These are phyloP conservation scores for Chamaetylas fuelleborni DNA, from an alignment of 2,113 vertebrate species.

Conservation along the genomic window DNA sequence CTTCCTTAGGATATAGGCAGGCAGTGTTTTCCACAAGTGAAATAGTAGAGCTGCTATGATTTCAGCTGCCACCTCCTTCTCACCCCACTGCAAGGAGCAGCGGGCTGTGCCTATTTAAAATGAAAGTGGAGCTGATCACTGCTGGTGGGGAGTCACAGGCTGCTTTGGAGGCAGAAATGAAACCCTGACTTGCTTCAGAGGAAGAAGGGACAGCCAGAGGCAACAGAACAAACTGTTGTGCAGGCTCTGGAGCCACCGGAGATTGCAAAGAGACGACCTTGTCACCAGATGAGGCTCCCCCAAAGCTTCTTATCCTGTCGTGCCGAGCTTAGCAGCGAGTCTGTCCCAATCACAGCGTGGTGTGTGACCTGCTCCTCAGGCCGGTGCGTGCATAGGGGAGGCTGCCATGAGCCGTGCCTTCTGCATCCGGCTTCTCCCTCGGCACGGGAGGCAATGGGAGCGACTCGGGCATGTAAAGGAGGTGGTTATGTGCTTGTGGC, in stretches of 20 bases:
- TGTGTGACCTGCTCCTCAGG: neutral
- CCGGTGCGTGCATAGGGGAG: neutral
- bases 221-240: neutral
- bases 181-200: neutral
- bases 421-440: neutral
- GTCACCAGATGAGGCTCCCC: neutral
- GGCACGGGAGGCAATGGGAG: neutral
- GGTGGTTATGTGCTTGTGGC: neutral
- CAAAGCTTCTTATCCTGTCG: conserved; percentile 26
- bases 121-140: neutral
- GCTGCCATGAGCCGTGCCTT: rapidly evolving
- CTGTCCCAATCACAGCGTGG: rapidly evolving
- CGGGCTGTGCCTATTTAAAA: neutral
- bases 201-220: neutral
- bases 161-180: neutral
- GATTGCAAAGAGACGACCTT: neutral
- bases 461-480: rapidly evolving
- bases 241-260: neutral
- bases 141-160: neutral
- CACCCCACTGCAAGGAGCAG: neutral
- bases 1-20: neutral
- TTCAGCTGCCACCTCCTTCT: neutral
- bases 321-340: neutral
- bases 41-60: neutral
- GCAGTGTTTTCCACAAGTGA: neutral